These are phyloP conservation scores for Eulithis prunata DNA, from an alignment of 2,888 invertebrate species.

Conservation along the genomic window DNA sequence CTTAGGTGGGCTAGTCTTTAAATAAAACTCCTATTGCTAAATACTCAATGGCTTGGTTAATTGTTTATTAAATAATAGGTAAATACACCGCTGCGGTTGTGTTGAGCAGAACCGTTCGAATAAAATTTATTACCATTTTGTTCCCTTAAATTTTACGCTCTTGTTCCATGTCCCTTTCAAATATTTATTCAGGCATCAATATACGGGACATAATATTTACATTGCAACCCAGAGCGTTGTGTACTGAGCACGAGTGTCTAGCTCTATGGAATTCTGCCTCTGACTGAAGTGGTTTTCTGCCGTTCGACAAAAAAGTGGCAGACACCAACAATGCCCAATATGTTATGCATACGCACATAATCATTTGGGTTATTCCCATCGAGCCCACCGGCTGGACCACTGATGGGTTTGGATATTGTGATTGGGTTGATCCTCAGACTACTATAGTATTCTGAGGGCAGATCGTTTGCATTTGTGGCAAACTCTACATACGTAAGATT, in stretches of 20 bases:
- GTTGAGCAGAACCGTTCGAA: constrained; percentile 5
- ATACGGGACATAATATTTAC: constrained; percentile 31
- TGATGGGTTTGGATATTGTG: no score
- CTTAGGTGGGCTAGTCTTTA: background rate
- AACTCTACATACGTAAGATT: background rate
- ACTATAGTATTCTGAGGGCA: no score
- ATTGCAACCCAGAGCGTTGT: constrained; percentile 27
- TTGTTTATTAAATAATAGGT: constrained; percentile 4
- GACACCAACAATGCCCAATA: no score
- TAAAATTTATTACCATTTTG: constrained; percentile 34
- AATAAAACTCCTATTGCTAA: background rate
- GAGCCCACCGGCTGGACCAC: no score
- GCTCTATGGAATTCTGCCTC: background rate
- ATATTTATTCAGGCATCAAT: constrained; percentile 43
- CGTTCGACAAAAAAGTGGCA: no score
- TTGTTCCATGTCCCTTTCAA: constrained; percentile 38
- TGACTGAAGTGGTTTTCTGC: background rate
- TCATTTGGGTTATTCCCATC: no score
- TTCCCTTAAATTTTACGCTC: constrained; percentile 31
- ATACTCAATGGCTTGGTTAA: background rate
- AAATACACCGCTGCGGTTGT: background rate
- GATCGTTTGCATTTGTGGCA: background rate
- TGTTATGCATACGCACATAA: no score
- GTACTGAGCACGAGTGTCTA: constrained; percentile 6
- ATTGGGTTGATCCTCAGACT: no score